phyloP scores from a whole-genome alignment of 2,797 vertebrate species.

The Neosalanx taihuensis region DNA sequence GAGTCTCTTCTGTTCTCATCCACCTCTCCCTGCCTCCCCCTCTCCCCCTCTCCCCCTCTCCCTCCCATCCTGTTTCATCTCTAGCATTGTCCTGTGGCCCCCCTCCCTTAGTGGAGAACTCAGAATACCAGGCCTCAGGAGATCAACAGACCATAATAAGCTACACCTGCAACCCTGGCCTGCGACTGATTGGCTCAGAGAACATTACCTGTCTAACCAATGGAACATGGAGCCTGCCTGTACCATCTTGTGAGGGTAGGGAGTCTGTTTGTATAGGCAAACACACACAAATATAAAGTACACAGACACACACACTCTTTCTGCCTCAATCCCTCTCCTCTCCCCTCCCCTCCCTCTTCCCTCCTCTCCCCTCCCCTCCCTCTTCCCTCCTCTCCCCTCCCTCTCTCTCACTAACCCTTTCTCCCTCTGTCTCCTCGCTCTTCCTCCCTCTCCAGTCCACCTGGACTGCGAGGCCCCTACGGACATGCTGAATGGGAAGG shows the following conservation, averaged over 20 bases:
- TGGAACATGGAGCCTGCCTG: constrained; percentile 83
- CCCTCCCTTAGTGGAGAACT: constrained; percentile 74
- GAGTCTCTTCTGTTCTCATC: not conserved
- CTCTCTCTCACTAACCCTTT: not conserved
- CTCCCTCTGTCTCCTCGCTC: not conserved
- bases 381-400: not conserved
- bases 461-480: constrained; percentile 78
- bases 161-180: constrained; percentile 73
- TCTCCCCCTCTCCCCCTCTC: not conserved
- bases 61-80: constrained; percentile 20
- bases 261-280: not conserved
- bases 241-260: constrained; percentile 82
- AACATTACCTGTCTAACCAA: constrained; percentile 80
- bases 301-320: not conserved
- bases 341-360: not conserved
- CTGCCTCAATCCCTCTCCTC: not conserved
- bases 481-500: constrained; percentile 76
- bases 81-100: constrained; percentile 75
- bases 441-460: constrained; percentile 32
- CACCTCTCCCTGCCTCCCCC: not conserved
- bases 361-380: too few species aligned
- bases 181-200: constrained; percentile 73
- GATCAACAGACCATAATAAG: constrained; percentile 71
- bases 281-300: not conserved
- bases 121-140: constrained; percentile 62